Conservation (phyloP, 35 echinoderm and acorn worm species). For the Hemicentrotus pulcherrimus region DNA sequence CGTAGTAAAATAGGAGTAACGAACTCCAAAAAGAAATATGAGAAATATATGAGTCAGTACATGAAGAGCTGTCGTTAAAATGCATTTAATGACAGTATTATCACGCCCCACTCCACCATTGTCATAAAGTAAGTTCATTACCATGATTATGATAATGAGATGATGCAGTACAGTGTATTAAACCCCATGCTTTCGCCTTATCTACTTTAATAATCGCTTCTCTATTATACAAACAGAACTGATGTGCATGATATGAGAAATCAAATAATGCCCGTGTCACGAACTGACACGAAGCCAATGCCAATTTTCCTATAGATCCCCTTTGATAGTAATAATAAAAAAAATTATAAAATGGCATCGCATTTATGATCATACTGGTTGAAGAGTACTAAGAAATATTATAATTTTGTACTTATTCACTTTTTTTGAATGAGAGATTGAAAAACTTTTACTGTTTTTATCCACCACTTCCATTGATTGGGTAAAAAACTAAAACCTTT, state of each 20-base stretch:
- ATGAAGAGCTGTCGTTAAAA: not conserved
- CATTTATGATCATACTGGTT: too few species aligned
- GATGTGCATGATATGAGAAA: not conserved
- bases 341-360: too few species aligned
- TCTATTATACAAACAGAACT: not conserved
- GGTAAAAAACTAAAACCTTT: too few species aligned
- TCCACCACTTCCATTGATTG: too few species aligned
- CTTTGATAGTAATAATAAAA: too few species aligned
- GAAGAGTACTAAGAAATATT: too few species aligned
- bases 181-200: not conserved
- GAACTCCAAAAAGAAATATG: not conserved
- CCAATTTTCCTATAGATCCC: not conserved
- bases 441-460: too few species aligned
- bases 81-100: not conserved
- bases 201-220: not conserved
- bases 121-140: constrained; percentile 19
- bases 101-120: not conserved
- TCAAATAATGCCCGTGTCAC: not conserved
- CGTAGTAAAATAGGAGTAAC: not conserved
- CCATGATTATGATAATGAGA: constrained; percentile 13
- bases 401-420: too few species aligned
- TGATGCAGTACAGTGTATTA: not conserved
- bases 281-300: not conserved
- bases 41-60: not conserved
- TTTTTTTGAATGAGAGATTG: too few species aligned